Evolutionary conservation across 2,888 invertebrate genomes (phyloP).

Genomic region (Ditula angustiorana): DNA sequence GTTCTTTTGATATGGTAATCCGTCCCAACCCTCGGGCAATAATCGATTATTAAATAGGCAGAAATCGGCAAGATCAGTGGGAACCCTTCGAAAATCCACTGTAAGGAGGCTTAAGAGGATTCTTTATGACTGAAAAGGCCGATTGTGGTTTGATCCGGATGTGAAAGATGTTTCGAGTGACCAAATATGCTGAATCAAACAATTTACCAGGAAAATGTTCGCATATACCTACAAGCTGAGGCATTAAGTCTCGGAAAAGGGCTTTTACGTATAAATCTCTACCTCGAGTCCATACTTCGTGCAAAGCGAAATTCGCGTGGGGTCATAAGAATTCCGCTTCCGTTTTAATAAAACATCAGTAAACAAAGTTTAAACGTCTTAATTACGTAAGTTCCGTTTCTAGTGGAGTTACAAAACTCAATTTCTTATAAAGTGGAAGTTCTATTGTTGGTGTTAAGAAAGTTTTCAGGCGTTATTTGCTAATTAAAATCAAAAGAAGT

Average conservation of each 20-base stretch:
- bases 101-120: slow-evolving; percentile 65
- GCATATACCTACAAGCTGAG: slow-evolving; percentile 6
- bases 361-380: slow-evolving; percentile 34
- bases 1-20: slow-evolving; percentile 83
- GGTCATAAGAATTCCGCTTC: slow-evolving; percentile 11
- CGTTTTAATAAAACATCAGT: slow-evolving; percentile 19
- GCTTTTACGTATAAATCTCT: slow-evolving; percentile 1
- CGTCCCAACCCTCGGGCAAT: slow-evolving; percentile 68
- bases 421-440: slow-evolving; percentile 50
- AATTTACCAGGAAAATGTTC: slow-evolving; percentile 23
- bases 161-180: slow-evolving; percentile 47
- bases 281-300: slow-evolving; percentile 1
- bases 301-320: slow-evolving; percentile 6
- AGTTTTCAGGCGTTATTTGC: slow-evolving; percentile 47
- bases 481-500: slow-evolving; percentile 44
- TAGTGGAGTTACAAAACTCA: slow-evolving; percentile 49
- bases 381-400: slow-evolving; percentile 43
- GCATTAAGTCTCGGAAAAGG: slow-evolving; percentile 13
- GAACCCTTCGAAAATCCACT: slow-evolving; percentile 60
- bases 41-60: slow-evolving; percentile 82
- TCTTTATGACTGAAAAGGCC: slow-evolving; percentile 66
- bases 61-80: slow-evolving; percentile 68
- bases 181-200: slow-evolving; percentile 40
- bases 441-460: slow-evolving; percentile 44
- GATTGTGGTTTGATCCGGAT: slow-evolving; percentile 54